These are phyloP conservation scores for Oreocharis arfaki DNA, from an alignment of 2,113 vertebrate genomes.

Conservation along the genomic window DNA sequence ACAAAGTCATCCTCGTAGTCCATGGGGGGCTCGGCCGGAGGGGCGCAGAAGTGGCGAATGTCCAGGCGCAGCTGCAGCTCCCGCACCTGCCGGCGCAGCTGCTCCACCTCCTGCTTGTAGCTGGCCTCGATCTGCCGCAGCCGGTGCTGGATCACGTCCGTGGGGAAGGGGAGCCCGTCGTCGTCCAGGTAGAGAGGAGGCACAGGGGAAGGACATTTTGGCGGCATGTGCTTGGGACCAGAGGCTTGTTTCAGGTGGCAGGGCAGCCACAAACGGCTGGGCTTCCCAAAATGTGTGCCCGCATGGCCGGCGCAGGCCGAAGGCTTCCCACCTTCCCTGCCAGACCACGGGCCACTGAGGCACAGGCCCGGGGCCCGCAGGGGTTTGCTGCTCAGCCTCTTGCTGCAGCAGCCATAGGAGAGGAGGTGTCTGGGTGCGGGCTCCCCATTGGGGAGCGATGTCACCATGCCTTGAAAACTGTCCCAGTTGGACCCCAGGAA, in stretches of 20 bases:
- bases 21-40: conserved; percentile 88
- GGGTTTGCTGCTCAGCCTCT: conserved; percentile 77
- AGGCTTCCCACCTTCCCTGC: conserved; percentile 68
- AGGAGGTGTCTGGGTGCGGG: conserved; percentile 70
- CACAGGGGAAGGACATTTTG: conserved; percentile 80
- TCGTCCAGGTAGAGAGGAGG: conserved; percentile 90
- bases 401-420: conserved; percentile 81
- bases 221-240: conserved; percentile 66
- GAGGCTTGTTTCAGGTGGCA: conserved; percentile 72
- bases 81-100: conserved; percentile 90
- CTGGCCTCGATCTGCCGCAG: conserved; percentile 94
- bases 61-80: conserved; percentile 95
- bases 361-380: conserved; percentile 73
- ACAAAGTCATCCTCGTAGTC: conserved; percentile 98
- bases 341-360: conserved; percentile 67
- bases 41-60: conserved; percentile 86
- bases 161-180: conserved; percentile 91
- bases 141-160: conserved; percentile 94
- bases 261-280: conserved; percentile 52
- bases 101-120: conserved; percentile 97
- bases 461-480: conserved; percentile 88
- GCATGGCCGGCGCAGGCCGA: conserved; percentile 35
- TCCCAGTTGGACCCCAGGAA: conserved; percentile 90
- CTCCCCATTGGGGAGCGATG: conserved; percentile 78
- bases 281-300: conserved; percentile 32